Base-by-base conservation (phyloP, 2,888 invertebrate genomes). In the Didymodactylos carnosus region DNA sequence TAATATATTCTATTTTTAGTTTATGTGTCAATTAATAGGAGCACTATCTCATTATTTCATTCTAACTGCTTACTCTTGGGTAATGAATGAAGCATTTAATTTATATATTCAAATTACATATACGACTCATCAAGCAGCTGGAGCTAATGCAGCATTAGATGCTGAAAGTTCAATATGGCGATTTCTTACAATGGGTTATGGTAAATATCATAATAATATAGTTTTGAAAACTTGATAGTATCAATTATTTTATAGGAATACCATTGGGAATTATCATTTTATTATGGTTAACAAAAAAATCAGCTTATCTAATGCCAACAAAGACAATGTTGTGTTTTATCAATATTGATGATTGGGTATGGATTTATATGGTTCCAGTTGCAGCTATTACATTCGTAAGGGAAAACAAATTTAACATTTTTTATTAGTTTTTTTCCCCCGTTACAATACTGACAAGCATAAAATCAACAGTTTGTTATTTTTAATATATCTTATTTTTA, bases 61-160 rank as follows among this genome's bases (percentile, higher is more conserved):
- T 78, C 77, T 83, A 75, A 76, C 82, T 41, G 79, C 80, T 39
- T 83, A 81, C 77, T 79, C 80, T 23, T 84, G 83, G 83, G 76
- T 84, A 76, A 82, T 83, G 82, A 84, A 84, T 76, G 83, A 83
- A 77, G 82, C 82, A 3, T 83, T 84, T 77, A 83, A 83, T 76
- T 78, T 83, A 70, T 83, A 83, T 78, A 83, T 82, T 71, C 79
- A 82, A 71, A 82, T 83, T 70, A 83, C 83, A 7, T 83, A 83
- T 77, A 81, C 83, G 4, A 81, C 82, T 23, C 83, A 83, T 76
- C 74, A 71, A 69, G 62, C 62, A n/a, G 62, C 62, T 62, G 62
- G 62, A 10, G 79, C 81, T 27, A 80, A 79, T 71, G 79, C 80
- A 13, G 80, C 81, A 41, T 78, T 80, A 40, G 79, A 79, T 10